Evolutionary conservation across 2,888 invertebrate species (phyloP), one percentile per base, ranked within the genome.

Genomic region (Sminthurides aquaticus): DNA sequence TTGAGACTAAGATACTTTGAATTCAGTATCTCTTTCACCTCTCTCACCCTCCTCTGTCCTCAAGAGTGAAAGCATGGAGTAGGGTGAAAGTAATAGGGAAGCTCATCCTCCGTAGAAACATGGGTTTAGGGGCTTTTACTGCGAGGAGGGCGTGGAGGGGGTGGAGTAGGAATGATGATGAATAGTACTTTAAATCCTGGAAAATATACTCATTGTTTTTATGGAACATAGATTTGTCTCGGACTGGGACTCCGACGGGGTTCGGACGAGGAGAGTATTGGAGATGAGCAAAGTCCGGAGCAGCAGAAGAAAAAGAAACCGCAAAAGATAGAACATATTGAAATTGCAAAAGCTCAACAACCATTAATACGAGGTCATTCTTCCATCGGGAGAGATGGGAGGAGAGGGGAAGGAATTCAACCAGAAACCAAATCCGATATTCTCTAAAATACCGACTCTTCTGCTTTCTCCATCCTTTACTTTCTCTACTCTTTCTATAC

Each of bases 391-490:
- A 49, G 49, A 26, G 65, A 67, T 2, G 56, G 58, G 20, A 62
- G 65, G 3, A 60, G 49, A 57, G 58, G 34, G 15, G 65, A 57
- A 26, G 43, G 58, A 54, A 66, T 69, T 49, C 69, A 70, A 58
- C 72, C 72, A 3, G 72, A 73, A 60, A 73, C 72, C 20, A 73
- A 71, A 64, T 73, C 72, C 28, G 72, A 73, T 56, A 63, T 64
- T 15, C 8, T 34, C 5, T 34, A 34, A 34, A 34, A 34, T 15
- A n/a, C 43, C 43, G 43, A 5, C 43, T 34, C 43, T 15, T 34
- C 43, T 15, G 43, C 43, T 15, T 34, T 34, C 8, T 34, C 43
- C 15, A 15, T 34, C 43, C 43, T 11, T 34, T 34, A 15, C 5
- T 34, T 34, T 34, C 43, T 34, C 43, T 15, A 34, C 5, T 34